phyloP scores from a whole-genome alignment of 2,113 vertebrate genomes.

The Poeciliopsis retropinna region DNA sequence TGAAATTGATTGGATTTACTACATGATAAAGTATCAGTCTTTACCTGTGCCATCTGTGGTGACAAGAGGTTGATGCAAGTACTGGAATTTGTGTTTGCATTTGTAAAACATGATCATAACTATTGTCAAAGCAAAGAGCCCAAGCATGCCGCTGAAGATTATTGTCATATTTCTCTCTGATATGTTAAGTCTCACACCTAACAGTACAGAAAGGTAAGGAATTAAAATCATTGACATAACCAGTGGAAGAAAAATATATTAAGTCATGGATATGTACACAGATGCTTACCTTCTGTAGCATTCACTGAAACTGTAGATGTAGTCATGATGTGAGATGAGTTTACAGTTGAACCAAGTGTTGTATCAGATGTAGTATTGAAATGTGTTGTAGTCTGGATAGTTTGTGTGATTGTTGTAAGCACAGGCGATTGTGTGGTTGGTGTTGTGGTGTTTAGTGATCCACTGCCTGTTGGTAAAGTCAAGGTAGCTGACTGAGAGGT shows the following conservation, averaged over 20 bases:
- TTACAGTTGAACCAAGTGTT: constrained; percentile 18
- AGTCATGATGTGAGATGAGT: constrained; percentile 22
- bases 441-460: constrained; percentile 4
- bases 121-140: constrained; percentile 60
- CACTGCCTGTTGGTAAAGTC: constrained; percentile 17
- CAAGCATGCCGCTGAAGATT: constrained; percentile 73
- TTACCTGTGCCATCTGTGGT: constrained; percentile 71
- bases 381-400: constrained; percentile 17
- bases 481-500: constrained; percentile 19
- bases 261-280: not conserved
- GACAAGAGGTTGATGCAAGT: constrained; percentile 76
- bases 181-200: constrained; percentile 50
- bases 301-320: constrained; percentile 6
- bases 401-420: constrained; percentile 2
- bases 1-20: not conserved
- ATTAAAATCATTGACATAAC: not conserved
- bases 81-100: constrained; percentile 74
- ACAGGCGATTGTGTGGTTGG: constrained; percentile 7
- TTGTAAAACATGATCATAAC: constrained; percentile 61
- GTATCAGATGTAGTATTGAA: constrained; percentile 11
- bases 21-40: not conserved
- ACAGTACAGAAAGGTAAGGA: not conserved
- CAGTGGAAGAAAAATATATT: not conserved
- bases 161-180: constrained; percentile 76
- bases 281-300: constrained; percentile 44